These are phyloP conservation scores for Cydia strobilella DNA, from an alignment of 1,140 invertebrate species.

Conservation along the genomic window DNA sequence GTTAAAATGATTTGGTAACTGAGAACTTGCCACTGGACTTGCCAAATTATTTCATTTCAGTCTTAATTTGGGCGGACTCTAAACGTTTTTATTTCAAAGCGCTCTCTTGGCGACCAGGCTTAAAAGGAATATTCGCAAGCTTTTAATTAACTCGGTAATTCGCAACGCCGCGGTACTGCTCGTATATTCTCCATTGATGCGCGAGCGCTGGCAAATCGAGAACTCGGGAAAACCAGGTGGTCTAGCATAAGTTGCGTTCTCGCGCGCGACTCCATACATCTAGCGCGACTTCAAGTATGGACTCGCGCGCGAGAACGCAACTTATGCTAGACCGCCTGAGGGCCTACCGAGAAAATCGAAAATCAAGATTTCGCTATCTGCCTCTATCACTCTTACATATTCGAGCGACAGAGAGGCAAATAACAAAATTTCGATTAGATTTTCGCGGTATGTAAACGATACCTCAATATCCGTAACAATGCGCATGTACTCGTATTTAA, in stretches of 20 bases:
- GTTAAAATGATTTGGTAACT: neutral
- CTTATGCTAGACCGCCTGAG: too few relatives aligned
- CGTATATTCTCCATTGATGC: neutral
- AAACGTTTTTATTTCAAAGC: neutral
- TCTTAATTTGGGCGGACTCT: neutral
- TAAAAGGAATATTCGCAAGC: conserved; percentile 29
- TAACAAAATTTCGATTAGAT: too few relatives aligned
- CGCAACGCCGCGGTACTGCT: neutral
- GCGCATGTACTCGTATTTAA: too few relatives aligned
- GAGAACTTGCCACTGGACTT: neutral
- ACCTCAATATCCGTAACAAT: too few relatives aligned
- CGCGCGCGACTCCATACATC: too few relatives aligned
- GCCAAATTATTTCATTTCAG: neutral
- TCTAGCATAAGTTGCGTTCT: too few relatives aligned
- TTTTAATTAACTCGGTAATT: conserved; percentile 32
- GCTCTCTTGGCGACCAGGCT: neutral
- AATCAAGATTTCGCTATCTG: too few relatives aligned
- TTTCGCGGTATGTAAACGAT: too few relatives aligned
- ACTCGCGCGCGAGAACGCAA: too few relatives aligned
- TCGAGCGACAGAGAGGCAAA: too few relatives aligned
- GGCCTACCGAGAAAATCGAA: neutral
- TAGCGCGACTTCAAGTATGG: too few relatives aligned
- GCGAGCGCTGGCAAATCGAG: neutral
- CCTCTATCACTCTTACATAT: too few relatives aligned
- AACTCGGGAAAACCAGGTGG: neutral